Evolutionary conservation across 2,888 invertebrate species (phyloP), one percentile per base, ranked within the genome.

Genomic region (Geophilus truncorum): DNA sequence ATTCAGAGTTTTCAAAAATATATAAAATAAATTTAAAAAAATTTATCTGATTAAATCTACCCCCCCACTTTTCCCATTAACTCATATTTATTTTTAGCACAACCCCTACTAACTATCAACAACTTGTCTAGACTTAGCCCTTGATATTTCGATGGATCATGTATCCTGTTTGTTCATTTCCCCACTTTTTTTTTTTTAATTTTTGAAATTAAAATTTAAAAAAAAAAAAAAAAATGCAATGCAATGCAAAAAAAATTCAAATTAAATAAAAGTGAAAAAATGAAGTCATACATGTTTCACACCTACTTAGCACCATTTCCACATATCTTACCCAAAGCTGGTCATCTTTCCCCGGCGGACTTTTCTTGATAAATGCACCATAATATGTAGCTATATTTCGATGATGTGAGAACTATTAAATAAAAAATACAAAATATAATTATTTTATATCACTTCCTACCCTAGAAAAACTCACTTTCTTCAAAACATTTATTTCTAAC

Each of bases 301-400:
- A 9, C 36, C 23, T 23, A 25, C 40, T 21, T 34, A 25, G 15
- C 40, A 12, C 9, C 6, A 40, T 40, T 15, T 40, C 12, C 15
- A 40, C 9, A 40, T 40, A 40, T 82, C 87, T 86, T 85, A 90
- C 89, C 99, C 99, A 99, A 82, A 99, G 90, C 87, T 99, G 98
- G 89, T 99, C 99, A 89, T 99, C 98, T 90, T 98, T 98, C 76
- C 98, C 98, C 0, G 97, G 95, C 57, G 97, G 97, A 85, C 96
- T 96, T 89, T 99, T 99, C 89, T 98, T 98, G 85, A 99, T 98
- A 89, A 99, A 99, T 85, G 99, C 99, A 84, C 99, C 99, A 90
- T 98, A 99, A 89, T 99, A 99, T 82, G 98, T 99, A 84, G 99
- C 99, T 87, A 99, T 99, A 89, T 99, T 99, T 86, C 98, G 93